phyloP scores from a whole-genome alignment of 2,888 invertebrate species.

The Aspidiotus rigidus region DNA sequence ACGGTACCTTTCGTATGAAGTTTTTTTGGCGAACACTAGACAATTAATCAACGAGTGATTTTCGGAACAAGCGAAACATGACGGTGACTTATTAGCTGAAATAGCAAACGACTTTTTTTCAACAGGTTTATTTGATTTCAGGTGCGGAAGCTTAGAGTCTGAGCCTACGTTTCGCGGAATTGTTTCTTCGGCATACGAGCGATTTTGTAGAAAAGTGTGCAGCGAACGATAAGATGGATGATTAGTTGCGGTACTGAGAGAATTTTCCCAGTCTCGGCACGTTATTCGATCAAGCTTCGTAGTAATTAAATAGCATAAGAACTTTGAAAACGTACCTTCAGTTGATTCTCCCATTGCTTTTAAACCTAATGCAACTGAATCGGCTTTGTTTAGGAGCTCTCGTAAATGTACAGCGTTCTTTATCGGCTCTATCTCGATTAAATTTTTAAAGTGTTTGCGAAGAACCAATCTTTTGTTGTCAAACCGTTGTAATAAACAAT shows the following conservation, averaged over 20 bases:
- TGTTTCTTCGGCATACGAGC: background rate
- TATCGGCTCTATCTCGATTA: constrained; percentile 4
- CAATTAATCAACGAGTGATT: too few relatives aligned
- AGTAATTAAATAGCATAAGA: constrained; percentile 8
- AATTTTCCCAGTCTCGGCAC: constrained; percentile 14
- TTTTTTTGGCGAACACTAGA: too few relatives aligned
- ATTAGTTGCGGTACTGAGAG: background rate
- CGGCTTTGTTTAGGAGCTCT: background rate
- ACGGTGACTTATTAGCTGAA: too few relatives aligned
- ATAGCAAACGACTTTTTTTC: too few relatives aligned
- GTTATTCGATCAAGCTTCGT: constrained; percentile 7
- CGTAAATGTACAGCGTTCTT: background rate
- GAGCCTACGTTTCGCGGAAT: too few relatives aligned
- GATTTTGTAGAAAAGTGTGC: constrained; percentile 3
- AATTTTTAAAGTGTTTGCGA: constrained; percentile 6
- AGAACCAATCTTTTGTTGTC: constrained; percentile 2
- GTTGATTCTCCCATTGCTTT: background rate
- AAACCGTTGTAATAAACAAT: background rate
- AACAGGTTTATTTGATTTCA: too few relatives aligned
- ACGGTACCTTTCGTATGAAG: too few relatives aligned
- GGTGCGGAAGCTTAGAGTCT: too few relatives aligned
- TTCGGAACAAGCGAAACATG: too few relatives aligned
- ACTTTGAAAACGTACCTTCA: background rate
- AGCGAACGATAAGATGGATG: constrained; percentile 3
- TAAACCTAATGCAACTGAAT: background rate